Base-by-base conservation (phyloP, 23 tunicate species). In the Trididemnum nubilum region DNA sequence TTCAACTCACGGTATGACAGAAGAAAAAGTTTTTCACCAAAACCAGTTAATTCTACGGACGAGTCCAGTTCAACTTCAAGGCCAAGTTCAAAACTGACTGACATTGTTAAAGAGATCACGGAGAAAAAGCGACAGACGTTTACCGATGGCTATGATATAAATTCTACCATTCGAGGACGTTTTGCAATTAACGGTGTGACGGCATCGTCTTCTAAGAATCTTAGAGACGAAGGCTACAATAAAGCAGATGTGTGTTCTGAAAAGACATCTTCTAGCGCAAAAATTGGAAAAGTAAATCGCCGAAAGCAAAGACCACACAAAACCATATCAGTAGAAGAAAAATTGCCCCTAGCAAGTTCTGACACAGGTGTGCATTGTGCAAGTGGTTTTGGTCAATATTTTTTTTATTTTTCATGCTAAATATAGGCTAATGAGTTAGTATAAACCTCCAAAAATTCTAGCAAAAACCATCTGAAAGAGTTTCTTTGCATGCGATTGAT, bases 101-200 rank as follows among this genome's bases (percentile, higher is more conserved):
- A 52, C 71, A 77, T 77, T 40, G 82, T 77, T 3, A 57, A 77
- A 30, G 82, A 29, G 27, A 77, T 77, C 22, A 40, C 71, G 22
- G 82, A 77, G 25, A 77, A 77, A 57, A 52, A 40, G 72, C 82
- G 82, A 57, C 82, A 51, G 82, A 77, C 82, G 38, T 31, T 38
- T 3, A 67, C 38, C 74, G 38, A 33, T 3, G 31, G 38, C 38
- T 67, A 30, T 18, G 32, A 67, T 67, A 3, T 38, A 4, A 67
- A 33, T 67, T 67, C 74, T 7, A 31, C 37, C 12, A 30, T 67
- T 67, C 74, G 74, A 21, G 31, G 74, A 4, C 74, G 38, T 7
- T 67, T 67, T 33, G 37, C 74, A 19, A 49, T 73, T 54, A 77
- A 52, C 72, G 82, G 69, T 21, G 71, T 73, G 79, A 24, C 79